Evolutionary conservation across 2,113 vertebrate genomes (phyloP).

Genomic region (Pithys albifrons): DNA sequence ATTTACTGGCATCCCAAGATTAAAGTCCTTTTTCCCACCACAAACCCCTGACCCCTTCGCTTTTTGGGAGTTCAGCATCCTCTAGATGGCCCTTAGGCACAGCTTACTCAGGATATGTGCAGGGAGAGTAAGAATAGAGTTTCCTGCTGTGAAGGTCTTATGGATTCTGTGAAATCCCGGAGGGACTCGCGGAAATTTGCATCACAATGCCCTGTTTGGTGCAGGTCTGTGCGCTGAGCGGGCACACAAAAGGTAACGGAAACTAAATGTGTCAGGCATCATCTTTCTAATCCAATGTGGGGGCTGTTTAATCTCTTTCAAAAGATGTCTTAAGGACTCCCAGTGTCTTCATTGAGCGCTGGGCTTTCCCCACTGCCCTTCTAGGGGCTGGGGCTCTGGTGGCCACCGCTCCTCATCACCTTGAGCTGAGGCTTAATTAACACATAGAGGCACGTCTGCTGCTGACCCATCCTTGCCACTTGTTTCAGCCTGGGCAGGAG

Average conservation of each 20-base stretch:
- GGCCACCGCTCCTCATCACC: not conserved
- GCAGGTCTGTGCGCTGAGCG: conserved; percentile 47
- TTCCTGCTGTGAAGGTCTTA: conserved; percentile 61
- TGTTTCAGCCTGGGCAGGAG: not conserved
- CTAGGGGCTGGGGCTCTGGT: not conserved
- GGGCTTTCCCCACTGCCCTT: not conserved
- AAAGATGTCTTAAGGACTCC: conserved; percentile 65
- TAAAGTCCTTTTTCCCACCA: conserved; percentile 55
- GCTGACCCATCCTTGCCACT: not conserved
- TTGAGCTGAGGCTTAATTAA: conserved; percentile 45
- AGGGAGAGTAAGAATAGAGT: conserved; percentile 64
- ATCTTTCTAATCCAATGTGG: conserved; percentile 68
- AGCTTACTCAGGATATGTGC: conserved; percentile 29
- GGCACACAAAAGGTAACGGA: conserved; percentile 70
- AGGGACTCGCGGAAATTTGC: conserved; percentile 60
- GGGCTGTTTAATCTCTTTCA: conserved; percentile 70
- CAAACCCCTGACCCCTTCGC: conserved; percentile 34
- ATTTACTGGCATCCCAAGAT: conserved; percentile 31
- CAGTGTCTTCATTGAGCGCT: conserved; percentile 64
- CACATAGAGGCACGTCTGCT: not conserved
- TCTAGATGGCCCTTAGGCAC: conserved; percentile 68
- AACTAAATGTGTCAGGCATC: conserved; percentile 75
- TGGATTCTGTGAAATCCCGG: conserved; percentile 46
- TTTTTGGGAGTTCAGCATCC: conserved; percentile 56
- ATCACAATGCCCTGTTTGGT: conserved; percentile 65